Base-by-base conservation (phyloP, 2,888 invertebrate genomes). In the Leucophenga maculata region DNA sequence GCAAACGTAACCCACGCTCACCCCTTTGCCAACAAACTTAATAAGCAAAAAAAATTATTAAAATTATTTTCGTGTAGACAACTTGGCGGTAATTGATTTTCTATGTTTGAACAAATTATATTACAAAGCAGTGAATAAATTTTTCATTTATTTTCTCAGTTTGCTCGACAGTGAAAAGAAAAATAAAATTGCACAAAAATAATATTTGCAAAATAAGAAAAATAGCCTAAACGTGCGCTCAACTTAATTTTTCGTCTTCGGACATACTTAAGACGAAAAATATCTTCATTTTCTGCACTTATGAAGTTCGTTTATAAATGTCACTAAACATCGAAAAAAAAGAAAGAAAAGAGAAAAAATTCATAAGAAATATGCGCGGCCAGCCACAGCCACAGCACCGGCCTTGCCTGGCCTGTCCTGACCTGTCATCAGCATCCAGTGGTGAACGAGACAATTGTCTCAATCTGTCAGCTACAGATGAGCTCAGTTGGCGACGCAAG, bases 41-140 rank as follows among this genome's bases (percentile, higher is more conserved):
- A 39, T 11, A 39, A 6, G 8, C 1, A 11, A 39, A 39, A 6
- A 39, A 6, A 11, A 3, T 11, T 18, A 13, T 50, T 16, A 72
- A 74, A 75, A 79, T 80, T 72, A 67, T 71, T 77, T 60, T 57
- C 66, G 39, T 39, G 72, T 69, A 73, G 81, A 74, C 83, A 74
- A 75, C 72, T 79, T 69, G 78, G 50, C 73, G 70, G 70, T 75
- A 79, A 80, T 84, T 81, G 85, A 81, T 76, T 81, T 76, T 66
- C 54, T 69, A 44, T 70, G 57, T 22, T 65, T 73, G 39, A 39
- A 39, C 11, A 39, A 39, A 39, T 39, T 39, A 11, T 8, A 11
- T 6, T 39, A 39, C 39, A 39, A 39, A 39, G 8, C 3, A 39
- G 39, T 39, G 39, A 39, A 39, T 39, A 39, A 6, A 39, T 39